Conservation (phyloP, 2,113 vertebrate species). For the Phyllopteryx taeniolatus region DNA sequence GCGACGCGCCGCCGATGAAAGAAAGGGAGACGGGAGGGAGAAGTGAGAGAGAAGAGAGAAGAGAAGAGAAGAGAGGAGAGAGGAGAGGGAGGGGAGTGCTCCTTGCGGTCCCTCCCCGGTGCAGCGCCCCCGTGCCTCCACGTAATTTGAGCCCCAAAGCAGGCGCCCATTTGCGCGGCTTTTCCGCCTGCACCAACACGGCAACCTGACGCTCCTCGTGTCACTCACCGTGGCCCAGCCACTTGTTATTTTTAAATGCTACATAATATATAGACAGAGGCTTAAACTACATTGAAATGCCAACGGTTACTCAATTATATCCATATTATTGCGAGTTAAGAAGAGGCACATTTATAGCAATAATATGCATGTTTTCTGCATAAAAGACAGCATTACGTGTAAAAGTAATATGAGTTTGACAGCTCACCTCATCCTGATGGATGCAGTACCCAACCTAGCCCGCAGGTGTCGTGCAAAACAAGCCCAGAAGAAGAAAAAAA, state of each 20-base stretch:
- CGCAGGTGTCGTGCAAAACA: background rate
- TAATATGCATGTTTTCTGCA: background rate
- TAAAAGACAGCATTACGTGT: background rate
- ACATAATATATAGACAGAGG: background rate
- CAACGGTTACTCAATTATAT: background rate
- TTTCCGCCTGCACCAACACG: slow-evolving; percentile 1
- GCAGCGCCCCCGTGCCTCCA: background rate
- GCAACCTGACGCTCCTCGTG: slow-evolving; percentile 7
- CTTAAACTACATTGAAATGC: background rate
- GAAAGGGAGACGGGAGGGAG: background rate
- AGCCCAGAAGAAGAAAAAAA: background rate
- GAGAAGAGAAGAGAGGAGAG: background rate
- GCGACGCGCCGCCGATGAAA: background rate
- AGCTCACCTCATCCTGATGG: background rate
- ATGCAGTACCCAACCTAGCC: background rate
- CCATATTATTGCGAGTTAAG: background rate
- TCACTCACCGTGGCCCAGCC: background rate
- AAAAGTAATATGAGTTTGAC: background rate
- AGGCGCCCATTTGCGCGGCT: slow-evolving; percentile 12
- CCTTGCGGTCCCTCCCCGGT: slow-evolving; percentile 1
- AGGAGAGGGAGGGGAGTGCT: background rate
- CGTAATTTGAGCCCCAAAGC: slow-evolving; percentile 9
- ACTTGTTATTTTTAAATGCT: slow-evolving; percentile 8
- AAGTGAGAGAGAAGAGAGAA: background rate
- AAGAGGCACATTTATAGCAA: background rate